Percentiles rank a stretch among this genome's conserved stretches.
phyloP scores from a whole-genome alignment of 2,797 vertebrate species.

The Enteromius trimaculatus region DNA sequence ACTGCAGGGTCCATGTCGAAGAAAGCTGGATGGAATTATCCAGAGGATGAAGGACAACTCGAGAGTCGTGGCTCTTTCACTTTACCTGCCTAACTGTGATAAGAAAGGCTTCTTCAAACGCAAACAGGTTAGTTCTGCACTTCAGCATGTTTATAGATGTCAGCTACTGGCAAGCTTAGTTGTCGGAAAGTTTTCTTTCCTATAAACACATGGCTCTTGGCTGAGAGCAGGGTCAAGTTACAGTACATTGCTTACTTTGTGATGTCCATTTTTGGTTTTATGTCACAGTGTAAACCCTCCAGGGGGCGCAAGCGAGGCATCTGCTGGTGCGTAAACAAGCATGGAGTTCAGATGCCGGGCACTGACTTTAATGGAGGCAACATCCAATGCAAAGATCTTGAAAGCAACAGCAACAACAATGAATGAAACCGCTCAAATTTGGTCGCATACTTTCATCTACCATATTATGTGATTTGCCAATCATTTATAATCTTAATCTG shows the following conservation, averaged over 20 bases:
- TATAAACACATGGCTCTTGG: conserved; percentile 11
- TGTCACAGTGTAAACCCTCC: conserved; percentile 92
- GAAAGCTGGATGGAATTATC: conserved; percentile 90
- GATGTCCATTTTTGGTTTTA: not conserved
- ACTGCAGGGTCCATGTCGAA: conserved; percentile 90
- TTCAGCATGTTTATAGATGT: conserved; percentile 25
- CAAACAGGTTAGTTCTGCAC: conserved; percentile 86
- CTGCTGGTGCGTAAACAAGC: conserved; percentile 98
- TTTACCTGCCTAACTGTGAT: conserved; percentile 97
- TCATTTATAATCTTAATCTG: conserved; percentile 14
- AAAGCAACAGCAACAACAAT: conserved; percentile 82
- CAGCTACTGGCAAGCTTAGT: conserved; percentile 14
- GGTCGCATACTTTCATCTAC: conserved; percentile 65
- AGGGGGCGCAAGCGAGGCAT: conserved; percentile 92
- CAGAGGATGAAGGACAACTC: conserved; percentile 90
- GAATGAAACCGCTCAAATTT: conserved; percentile 78
- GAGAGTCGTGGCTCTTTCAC: conserved; percentile 84
- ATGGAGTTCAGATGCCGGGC: conserved; percentile 88
- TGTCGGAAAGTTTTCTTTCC: conserved; percentile 34
- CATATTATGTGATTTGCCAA: conserved; percentile 32
- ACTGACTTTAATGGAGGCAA: conserved; percentile 87
- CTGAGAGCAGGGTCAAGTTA: conserved; percentile 32
- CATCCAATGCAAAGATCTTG: conserved; percentile 91
- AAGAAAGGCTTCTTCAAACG: conserved; percentile 98
- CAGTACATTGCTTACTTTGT: conserved; percentile 2